Percentiles rank a stretch among this genome's conserved stretches.
phyloP scores from a whole-genome alignment of 2,113 vertebrate genomes.

The Seriola rivoliana region DNA sequence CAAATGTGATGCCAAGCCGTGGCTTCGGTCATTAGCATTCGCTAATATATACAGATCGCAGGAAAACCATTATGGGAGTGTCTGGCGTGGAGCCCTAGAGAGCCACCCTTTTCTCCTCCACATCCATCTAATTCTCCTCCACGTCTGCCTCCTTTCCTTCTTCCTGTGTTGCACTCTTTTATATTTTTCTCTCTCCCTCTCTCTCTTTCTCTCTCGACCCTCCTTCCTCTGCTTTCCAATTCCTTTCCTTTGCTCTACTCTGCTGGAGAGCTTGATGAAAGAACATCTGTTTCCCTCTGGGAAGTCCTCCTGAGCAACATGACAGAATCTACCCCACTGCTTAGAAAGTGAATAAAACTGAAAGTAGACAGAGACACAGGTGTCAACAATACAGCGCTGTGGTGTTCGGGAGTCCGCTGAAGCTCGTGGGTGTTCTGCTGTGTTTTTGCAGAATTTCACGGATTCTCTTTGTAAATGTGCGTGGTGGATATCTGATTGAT shows the following conservation, averaged over 20 bases:
- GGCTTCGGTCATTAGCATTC: constrained; percentile 42
- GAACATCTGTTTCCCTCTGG: constrained; percentile 74
- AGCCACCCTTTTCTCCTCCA: constrained; percentile 21
- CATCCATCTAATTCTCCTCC: constrained; percentile 30
- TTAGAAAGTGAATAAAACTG: constrained; percentile 38
- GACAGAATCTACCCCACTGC: constrained; percentile 55
- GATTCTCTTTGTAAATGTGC: too few species aligned
- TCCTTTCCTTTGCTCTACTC: constrained; percentile 50
- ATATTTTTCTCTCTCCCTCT: neutral
- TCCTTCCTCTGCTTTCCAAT: constrained; percentile 48
- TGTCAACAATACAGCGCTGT: constrained; percentile 25
- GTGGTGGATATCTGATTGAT: too few species aligned
- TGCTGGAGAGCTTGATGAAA: constrained; percentile 63
- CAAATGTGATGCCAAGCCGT: constrained; percentile 16
- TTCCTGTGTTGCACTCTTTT: constrained; percentile 22
- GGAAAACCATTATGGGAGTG: constrained; percentile 26
- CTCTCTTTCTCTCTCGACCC: neutral
- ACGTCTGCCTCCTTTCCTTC: constrained; percentile 27
- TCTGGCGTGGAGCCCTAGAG: constrained; percentile 42
- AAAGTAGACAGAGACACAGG: constrained; percentile 49
- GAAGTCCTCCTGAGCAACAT: constrained; percentile 59
- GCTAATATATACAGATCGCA: constrained; percentile 49
- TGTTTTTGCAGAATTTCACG: too few species aligned
- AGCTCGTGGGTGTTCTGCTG: too few species aligned
- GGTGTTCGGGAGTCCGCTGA: neutral